phyloP scores from a whole-genome alignment of 2,113 vertebrate genomes.

The Loxodonta africana region DNA sequence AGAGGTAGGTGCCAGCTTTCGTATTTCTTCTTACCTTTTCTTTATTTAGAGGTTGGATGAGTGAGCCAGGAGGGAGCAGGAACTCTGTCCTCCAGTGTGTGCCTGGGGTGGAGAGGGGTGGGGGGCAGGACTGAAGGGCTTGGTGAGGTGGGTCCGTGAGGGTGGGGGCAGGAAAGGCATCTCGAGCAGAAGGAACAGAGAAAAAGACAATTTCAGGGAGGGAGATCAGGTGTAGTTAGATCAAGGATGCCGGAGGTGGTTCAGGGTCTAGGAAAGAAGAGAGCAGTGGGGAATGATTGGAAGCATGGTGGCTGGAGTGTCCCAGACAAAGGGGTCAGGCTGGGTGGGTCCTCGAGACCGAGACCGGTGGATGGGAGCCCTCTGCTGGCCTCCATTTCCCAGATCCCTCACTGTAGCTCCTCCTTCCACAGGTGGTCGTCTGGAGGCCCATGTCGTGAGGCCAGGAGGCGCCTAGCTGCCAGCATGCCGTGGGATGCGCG shows the following conservation, averaged over 20 bases:
- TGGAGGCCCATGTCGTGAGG: constrained; percentile 48
- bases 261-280: background rate
- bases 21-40: background rate
- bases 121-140: background rate
- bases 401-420: background rate
- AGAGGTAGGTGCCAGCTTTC: background rate
- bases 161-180: background rate
- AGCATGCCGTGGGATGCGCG: constrained; percentile 91
- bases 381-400: background rate
- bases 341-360: background rate
- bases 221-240: background rate
- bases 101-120: background rate
- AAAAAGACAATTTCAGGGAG: no score
- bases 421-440: constrained; percentile 6
- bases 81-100: background rate
- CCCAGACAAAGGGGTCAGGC: background rate
- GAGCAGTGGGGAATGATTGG: background rate
- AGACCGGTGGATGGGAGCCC: background rate
- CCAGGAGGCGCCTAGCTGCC: background rate
- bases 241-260: background rate
- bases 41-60: background rate
- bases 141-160: background rate
- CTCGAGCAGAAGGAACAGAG: background rate
- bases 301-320: background rate
- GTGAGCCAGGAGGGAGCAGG: background rate